Evolutionary conservation across 2,888 invertebrate species (phyloP), one percentile per base, ranked within the genome.

Genomic region (Cheilosia grossa): DNA sequence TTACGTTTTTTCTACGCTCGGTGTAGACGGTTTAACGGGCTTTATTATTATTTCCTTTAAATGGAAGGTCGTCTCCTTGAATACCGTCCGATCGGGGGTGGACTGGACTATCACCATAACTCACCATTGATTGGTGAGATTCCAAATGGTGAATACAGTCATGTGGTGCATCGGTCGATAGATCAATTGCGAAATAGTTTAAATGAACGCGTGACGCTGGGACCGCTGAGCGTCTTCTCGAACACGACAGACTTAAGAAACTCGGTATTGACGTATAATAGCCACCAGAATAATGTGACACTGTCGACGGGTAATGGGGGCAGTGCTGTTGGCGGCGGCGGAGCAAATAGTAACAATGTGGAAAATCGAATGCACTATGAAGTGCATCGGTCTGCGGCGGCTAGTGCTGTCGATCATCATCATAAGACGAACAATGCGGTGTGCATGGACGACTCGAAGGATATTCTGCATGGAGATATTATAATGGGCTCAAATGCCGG

Each of bases 111-210:
- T 90, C 95, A 94, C 90, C 94, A 94, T 89, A 92, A 91, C 81
- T 94, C 94, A 15, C 95, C 94, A 9, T 89, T 94, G 15, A 94
- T 95, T 93, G 95, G 94, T 0, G 95, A 95, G 91, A 95, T 95
- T 89, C 95, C 94, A 44, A 91, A 94, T 88, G 92, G 92, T 1
- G 94, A 94, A 87, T 94, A 94, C 90, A 93, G 94, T 87, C 94
- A 94, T 72, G 94, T 94, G 87, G 94, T 94, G 89, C 94, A 94
- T 89, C 93, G 94, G 88, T 94, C 94, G 87, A 94, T 94, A 90
- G 94, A 94, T 87, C 94, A 94, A 88, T 90, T 94, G 87, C 92
- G 94, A 87, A 92, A 92, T 82, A 94, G 94, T 47, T 93, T 94
- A 88, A 94, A 94, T 40, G 94, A 92, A 66, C 91, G 92, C n/a